Percentiles rank a stretch among this genome's conserved stretches.
Evolutionary conservation across 2,797 vertebrate species (phyloP).

Genomic region (Hafferia zeledoni): DNA sequence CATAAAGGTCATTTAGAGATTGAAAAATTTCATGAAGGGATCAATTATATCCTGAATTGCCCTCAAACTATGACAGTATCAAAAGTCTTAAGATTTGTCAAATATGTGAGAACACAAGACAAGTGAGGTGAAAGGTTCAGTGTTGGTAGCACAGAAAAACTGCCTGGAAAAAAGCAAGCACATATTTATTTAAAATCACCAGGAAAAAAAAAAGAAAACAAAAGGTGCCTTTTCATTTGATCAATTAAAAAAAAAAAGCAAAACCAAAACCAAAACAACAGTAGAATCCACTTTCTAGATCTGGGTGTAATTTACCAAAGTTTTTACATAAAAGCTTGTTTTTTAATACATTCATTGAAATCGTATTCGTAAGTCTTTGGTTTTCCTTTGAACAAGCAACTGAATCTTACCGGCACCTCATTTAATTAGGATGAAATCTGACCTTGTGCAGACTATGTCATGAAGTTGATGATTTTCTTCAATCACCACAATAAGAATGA

Average conservation of each 20-base stretch:
- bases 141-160: neutral
- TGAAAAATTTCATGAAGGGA: neutral
- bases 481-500: neutral
- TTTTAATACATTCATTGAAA: neutral
- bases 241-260: too few relatives aligned
- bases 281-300: neutral
- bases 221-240: neutral
- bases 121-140: neutral
- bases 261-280: too few relatives aligned
- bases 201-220: neutral
- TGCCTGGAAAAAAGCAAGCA: neutral
- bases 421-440: neutral
- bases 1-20: neutral
- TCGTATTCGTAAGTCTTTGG: neutral
- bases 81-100: neutral
- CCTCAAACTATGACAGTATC: neutral
- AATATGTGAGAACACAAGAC: neutral
- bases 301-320: neutral
- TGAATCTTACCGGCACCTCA: neutral
- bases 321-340: neutral
- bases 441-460: neutral
- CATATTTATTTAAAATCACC: neutral
- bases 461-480: neutral
- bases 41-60: neutral
- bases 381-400: neutral